A percentile compares a stretch with the other conserved stretches of the same genome.
Conservation (phyloP, 2,797 vertebrate genomes). For the Tamandua tetradactyla region DNA sequence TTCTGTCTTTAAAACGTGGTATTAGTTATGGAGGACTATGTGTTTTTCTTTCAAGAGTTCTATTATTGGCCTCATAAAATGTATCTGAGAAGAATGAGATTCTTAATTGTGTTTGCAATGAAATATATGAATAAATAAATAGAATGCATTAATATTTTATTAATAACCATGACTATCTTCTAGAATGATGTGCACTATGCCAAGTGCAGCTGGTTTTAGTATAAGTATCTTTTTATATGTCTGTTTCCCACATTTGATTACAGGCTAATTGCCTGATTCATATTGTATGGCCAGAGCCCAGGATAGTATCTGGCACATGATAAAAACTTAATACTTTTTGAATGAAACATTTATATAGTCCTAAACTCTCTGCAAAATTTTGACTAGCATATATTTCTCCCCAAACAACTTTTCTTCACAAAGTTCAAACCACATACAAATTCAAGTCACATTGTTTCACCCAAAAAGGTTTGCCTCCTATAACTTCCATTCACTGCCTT, state of each 20-base stretch:
- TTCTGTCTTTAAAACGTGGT: constrained; percentile 40
- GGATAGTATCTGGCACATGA: constrained; percentile 54
- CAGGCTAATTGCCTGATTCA: constrained; percentile 71
- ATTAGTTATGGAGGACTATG: background rate
- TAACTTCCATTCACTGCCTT: background rate
- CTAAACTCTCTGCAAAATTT: constrained; percentile 13
- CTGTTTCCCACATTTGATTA: constrained; percentile 67
- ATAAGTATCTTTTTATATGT: constrained; percentile 66
- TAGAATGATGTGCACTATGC: constrained; percentile 45
- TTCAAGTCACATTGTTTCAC: background rate
- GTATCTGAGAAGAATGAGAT: constrained; percentile 59
- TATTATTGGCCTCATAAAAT: constrained; percentile 34
- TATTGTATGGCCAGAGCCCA: constrained; percentile 59
- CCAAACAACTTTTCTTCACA: background rate
- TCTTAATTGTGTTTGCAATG: constrained; percentile 74
- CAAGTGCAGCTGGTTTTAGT: constrained; percentile 59
- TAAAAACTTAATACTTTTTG: constrained; percentile 67
- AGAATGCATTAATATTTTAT: constrained; percentile 73
- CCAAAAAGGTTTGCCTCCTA: background rate
- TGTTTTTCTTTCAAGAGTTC: constrained; percentile 60
- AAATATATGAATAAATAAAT: constrained; percentile 78
- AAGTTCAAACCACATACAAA: constrained; percentile 19
- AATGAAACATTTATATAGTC: constrained; percentile 70
- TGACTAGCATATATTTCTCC: background rate
- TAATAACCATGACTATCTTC: constrained; percentile 54